Conservation (phyloP, 2,113 vertebrate species). For the Corydoras sp. region DNA sequence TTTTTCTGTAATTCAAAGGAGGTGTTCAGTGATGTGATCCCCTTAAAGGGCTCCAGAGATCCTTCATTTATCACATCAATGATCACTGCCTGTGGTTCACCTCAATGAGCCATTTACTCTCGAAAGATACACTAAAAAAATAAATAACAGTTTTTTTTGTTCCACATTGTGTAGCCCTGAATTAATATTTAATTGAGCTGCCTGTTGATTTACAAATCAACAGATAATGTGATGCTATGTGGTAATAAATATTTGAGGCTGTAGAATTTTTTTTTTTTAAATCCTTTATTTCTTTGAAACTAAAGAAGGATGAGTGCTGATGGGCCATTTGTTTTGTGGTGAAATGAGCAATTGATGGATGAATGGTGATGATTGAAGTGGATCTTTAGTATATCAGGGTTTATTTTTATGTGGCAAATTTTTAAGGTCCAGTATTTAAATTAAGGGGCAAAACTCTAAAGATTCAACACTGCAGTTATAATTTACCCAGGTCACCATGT, state of each 20-base stretch:
- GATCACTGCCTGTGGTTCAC: constrained; percentile 12
- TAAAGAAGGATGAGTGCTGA: not conserved
- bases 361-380: too few relatives aligned
- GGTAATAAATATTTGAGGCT: too few relatives aligned
- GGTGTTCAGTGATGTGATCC: constrained; percentile 37
- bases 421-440: too few relatives aligned
- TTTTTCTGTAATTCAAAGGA: constrained; percentile 48
- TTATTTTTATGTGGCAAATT: too few relatives aligned
- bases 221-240: not conserved
- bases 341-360: not conserved
- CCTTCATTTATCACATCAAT: constrained; percentile 34
- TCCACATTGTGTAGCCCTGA: not conserved
- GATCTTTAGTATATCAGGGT: too few relatives aligned
- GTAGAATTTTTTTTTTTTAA: too few relatives aligned
- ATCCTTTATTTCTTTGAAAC: not conserved
- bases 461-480: too few relatives aligned
- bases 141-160: not conserved
- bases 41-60: constrained; percentile 30
- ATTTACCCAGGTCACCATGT: too few relatives aligned
- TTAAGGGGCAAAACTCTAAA: too few relatives aligned
- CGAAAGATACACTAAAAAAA: not conserved
- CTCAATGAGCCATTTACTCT: constrained; percentile 9
- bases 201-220: not conserved
- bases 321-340: not conserved
- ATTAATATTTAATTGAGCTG: not conserved